Conservation (phyloP, 2,113 vertebrate genomes). For the Nyctibius bracteatus region DNA sequence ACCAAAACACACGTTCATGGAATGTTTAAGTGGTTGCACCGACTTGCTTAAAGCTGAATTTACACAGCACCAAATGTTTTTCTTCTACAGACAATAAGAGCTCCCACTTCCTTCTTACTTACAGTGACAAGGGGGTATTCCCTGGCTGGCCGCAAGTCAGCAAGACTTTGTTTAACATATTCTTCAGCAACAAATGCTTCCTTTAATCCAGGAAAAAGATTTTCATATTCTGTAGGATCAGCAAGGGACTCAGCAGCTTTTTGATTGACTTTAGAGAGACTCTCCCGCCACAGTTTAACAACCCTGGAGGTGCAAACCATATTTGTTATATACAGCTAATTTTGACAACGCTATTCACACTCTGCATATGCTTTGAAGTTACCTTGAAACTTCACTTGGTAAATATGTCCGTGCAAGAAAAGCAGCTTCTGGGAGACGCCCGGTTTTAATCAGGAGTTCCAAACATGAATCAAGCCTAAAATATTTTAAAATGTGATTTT, state of each 20-base stretch:
- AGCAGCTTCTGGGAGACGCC: constrained; percentile 94
- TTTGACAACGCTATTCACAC: not conserved
- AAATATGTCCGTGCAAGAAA: constrained; percentile 95
- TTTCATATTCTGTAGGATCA: constrained; percentile 97
- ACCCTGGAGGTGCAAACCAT: constrained; percentile 72
- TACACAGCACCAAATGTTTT: not conserved
- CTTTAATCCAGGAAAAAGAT: constrained; percentile 94
- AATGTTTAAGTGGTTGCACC: not conserved
- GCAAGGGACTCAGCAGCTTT: constrained; percentile 97
- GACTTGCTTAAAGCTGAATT: not conserved
- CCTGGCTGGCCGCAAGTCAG: constrained; percentile 79
- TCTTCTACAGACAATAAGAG: not conserved
- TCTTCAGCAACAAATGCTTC: constrained; percentile 93
- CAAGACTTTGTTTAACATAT: constrained; percentile 83
- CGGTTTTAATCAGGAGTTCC: constrained; percentile 93
- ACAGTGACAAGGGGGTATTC: constrained; percentile 94
- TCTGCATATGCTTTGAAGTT: not conserved
- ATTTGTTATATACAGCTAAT: not conserved
- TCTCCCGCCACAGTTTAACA: constrained; percentile 95
- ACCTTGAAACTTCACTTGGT: constrained; percentile 97
- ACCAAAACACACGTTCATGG: not conserved
- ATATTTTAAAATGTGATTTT: not conserved
- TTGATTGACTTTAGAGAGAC: constrained; percentile 91
- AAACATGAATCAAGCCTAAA: constrained; percentile 91
- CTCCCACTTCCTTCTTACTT: constrained; percentile 32